Percentiles rank a stretch among this genome's conserved stretches.
Evolutionary conservation across 2,888 invertebrate species (phyloP).

Genomic region (Psylliodes chrysocephalus): DNA sequence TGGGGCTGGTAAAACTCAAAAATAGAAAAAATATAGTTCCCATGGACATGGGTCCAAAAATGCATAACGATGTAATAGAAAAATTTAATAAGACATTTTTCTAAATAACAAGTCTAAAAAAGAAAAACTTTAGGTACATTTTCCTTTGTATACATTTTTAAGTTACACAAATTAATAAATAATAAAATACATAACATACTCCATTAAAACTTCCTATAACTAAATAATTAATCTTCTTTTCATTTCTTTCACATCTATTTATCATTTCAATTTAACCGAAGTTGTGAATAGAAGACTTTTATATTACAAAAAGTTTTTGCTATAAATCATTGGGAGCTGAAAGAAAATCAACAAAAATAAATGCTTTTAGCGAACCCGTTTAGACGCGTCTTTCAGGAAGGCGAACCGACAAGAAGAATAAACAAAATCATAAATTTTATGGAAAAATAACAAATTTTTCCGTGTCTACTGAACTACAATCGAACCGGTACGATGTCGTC

Average conservation of each 20-base stretch:
- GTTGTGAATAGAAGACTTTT: conserved; percentile 4
- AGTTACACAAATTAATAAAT: too few relatives aligned
- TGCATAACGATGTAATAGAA: too few relatives aligned
- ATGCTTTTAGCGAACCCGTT: conserved; percentile 23
- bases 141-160: too few relatives aligned
- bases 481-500: conserved; percentile 19
- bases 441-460: conserved; percentile 24
- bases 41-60: too few relatives aligned
- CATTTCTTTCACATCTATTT: background rate
- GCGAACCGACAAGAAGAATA: conserved; percentile 26
- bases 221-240: conserved; percentile 3
- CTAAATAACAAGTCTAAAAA: too few relatives aligned
- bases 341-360: conserved; percentile 25
- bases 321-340: conserved; percentile 18
- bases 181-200: too few relatives aligned
- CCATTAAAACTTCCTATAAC: background rate
- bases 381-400: conserved; percentile 19
- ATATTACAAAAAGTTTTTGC: conserved; percentile 19
- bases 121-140: too few relatives aligned
- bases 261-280: background rate
- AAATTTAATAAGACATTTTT: too few relatives aligned
- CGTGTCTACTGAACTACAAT: conserved; percentile 11
- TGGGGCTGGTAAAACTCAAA: too few relatives aligned
- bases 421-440: conserved; percentile 36
- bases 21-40: too few relatives aligned